Percentiles rank a stretch among this genome's conserved stretches.
These are phyloP conservation scores for Clarias platycephalus DNA, from an alignment of 2,797 vertebrate species.

Conservation along the genomic window DNA sequence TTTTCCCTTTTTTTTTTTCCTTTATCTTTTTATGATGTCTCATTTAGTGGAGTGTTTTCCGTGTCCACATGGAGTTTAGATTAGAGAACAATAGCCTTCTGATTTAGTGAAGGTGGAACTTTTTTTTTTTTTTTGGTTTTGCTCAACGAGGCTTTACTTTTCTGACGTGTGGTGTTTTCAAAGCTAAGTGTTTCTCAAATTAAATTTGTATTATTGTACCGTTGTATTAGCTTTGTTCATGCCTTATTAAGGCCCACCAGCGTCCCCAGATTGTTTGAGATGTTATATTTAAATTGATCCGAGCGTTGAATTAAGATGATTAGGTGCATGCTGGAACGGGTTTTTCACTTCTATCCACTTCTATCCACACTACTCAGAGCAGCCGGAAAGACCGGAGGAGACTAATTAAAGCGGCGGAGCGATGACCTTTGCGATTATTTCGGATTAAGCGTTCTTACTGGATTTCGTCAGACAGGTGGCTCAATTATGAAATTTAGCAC, in stretches of 20 bases:
- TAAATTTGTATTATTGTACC: constrained; percentile 27
- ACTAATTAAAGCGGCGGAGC: constrained; percentile 52
- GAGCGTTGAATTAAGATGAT: constrained; percentile 42
- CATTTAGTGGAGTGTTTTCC: constrained; percentile 30
- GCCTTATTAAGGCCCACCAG: constrained; percentile 51
- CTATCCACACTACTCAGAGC: neutral
- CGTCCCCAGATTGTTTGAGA: constrained; percentile 46
- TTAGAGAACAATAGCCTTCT: neutral
- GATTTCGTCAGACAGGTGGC: neutral
- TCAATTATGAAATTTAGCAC: neutral
- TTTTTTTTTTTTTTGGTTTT: neutral
- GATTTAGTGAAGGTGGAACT: constrained; percentile 5
- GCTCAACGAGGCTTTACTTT: neutral
- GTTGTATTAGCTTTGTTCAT: constrained; percentile 48
- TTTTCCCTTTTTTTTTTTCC: neutral
- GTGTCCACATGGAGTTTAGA: constrained; percentile 16
- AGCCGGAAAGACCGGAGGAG: constrained; percentile 21
- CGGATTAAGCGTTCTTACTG: constrained; percentile 26
- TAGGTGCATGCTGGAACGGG: constrained; percentile 1
- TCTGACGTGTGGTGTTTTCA: constrained; percentile 21
- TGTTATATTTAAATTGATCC: constrained; percentile 50
- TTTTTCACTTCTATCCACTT: neutral
- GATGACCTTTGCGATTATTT: constrained; percentile 39
- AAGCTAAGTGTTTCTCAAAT: constrained; percentile 17
- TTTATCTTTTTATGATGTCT: constrained; percentile 16